Conservation (phyloP, 2,113 vertebrate species). For the Holacanthus passer region DNA sequence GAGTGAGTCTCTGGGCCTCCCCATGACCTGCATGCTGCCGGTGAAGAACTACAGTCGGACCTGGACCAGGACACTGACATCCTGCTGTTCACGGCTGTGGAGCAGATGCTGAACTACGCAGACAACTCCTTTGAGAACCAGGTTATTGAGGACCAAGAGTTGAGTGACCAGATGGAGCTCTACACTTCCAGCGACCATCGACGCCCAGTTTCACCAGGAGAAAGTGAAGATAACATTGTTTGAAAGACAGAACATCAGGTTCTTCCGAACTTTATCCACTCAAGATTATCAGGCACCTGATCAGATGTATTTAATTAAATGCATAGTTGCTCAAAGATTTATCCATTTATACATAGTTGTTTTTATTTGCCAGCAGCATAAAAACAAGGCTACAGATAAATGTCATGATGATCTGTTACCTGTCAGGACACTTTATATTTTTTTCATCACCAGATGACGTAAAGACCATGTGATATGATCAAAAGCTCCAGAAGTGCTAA, state of each 20-base stretch:
- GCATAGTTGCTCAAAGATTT: not conserved
- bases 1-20: constrained; percentile 71
- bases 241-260: too few relatives aligned
- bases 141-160: not conserved
- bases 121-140: constrained; percentile 78
- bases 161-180: constrained; percentile 3
- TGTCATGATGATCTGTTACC: not conserved
- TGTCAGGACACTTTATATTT: not conserved
- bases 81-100: constrained; percentile 72
- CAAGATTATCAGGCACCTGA: not conserved
- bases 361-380: not conserved
- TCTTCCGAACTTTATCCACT: not conserved
- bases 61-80: constrained; percentile 67
- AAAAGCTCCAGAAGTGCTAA: not conserved
- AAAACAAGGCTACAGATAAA: not conserved
- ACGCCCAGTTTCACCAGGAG: not conserved
- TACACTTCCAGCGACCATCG: constrained; percentile 40
- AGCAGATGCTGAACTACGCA: constrained; percentile 73
- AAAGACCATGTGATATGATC: not conserved
- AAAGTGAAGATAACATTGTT: not conserved
- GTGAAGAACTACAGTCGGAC: constrained; percentile 83
- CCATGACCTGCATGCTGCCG: constrained; percentile 73
- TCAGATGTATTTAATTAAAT: not conserved
- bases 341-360: not conserved
- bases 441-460: not conserved